phyloP scores from a whole-genome alignment of 2,888 invertebrate species.

The Philereme vetulata region DNA sequence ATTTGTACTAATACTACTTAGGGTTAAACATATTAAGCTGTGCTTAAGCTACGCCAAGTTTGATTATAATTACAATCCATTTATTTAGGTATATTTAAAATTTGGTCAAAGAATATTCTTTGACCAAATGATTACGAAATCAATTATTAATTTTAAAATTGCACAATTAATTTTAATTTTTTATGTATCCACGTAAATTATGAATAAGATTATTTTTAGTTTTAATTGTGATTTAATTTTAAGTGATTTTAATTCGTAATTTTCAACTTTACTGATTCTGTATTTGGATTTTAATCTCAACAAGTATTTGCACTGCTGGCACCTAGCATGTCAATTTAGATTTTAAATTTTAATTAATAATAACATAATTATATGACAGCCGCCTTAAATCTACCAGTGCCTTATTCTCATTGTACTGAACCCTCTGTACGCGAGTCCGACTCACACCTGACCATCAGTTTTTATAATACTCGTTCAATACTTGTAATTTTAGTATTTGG shows the following conservation, averaged over 20 bases:
- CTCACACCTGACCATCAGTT: no score
- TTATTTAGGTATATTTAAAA: no score
- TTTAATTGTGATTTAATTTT: conserved; percentile 48
- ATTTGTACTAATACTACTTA: no score
- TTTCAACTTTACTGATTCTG: conserved; percentile 22
- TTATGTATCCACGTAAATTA: conserved; percentile 43
- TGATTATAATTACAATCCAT: no score
- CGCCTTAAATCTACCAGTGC: conserved; percentile 21
- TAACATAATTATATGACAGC: not conserved
- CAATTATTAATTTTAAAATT: conserved; percentile 22
- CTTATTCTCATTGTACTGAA: not conserved
- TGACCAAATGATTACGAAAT: conserved; percentile 24
- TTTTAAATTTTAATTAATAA: conserved; percentile 6
- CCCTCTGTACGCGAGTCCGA: no score
- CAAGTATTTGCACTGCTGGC: conserved; percentile 19
- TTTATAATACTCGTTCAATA: no score
- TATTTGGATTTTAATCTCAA: conserved; percentile 35
- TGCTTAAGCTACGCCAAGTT: no score
- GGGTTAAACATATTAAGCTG: no score
- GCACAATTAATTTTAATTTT: conserved; percentile 45
- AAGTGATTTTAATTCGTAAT: conserved; percentile 37
- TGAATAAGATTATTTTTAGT: conserved; percentile 41
- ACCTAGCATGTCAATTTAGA: conserved; percentile 9
- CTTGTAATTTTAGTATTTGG: no score
- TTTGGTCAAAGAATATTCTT: not conserved